Evolutionary conservation across 2,113 vertebrate genomes (phyloP).

Genomic region (Okapia johnstoni): DNA sequence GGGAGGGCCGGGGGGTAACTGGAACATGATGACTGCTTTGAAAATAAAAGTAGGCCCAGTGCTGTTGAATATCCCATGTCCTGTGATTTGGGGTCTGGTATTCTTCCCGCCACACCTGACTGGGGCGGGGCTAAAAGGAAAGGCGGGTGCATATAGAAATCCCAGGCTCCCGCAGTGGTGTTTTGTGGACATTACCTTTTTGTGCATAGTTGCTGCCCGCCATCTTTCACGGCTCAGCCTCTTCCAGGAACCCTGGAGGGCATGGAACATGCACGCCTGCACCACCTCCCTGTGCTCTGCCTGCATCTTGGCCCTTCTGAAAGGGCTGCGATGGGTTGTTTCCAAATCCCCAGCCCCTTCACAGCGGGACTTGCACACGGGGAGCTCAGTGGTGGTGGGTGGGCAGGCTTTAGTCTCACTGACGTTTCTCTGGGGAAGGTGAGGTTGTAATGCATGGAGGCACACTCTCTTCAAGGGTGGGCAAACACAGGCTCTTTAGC

Average conservation of each 20-base stretch:
- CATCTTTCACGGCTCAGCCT: neutral
- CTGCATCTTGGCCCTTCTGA: neutral
- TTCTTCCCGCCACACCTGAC: neutral
- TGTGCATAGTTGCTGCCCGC: neutral
- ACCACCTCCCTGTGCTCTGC: fast-evolving
- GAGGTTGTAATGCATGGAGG: neutral
- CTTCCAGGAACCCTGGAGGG: neutral
- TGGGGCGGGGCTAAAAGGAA: neutral
- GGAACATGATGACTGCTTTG: neutral
- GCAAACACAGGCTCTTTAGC: neutral
- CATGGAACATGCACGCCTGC: fast-evolving
- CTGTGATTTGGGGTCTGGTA: neutral
- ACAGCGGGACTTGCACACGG: neutral
- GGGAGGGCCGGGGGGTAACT: neutral
- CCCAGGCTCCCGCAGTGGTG: neutral
- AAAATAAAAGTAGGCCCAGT: neutral
- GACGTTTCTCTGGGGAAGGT: neutral
- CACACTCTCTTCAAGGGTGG: neutral
- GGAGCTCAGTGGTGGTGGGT: neutral
- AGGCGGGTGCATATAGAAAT: neutral
- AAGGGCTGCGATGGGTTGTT: neutral
- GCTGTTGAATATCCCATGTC: neutral
- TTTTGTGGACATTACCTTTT: neutral
- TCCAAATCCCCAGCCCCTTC: neutral
- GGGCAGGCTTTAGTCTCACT: neutral